Percentiles rank a stretch among this genome's conserved stretches.
Conservation (phyloP, 2,113 vertebrate genomes). For the Lipophrys pholis region DNA sequence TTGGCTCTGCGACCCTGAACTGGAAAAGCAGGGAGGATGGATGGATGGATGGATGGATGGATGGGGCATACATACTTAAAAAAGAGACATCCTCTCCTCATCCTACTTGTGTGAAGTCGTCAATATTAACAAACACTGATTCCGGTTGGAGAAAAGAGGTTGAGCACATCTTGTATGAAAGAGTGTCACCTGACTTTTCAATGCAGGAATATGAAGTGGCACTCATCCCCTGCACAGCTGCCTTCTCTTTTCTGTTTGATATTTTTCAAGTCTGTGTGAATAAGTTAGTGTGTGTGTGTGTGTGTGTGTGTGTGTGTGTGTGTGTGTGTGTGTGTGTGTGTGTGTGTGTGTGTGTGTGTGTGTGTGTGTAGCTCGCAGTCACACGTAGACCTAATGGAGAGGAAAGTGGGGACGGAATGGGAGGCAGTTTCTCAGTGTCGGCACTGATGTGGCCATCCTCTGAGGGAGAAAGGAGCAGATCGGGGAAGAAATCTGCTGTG, state of each 20-base stretch:
- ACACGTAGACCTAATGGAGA: slow-evolving; percentile 43
- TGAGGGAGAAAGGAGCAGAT: slow-evolving; percentile 50
- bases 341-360: slow-evolving; percentile 7
- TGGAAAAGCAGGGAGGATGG: too few species aligned
- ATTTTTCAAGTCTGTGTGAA: background rate
- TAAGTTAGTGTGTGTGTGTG: background rate
- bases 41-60: too few species aligned
- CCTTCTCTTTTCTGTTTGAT: background rate
- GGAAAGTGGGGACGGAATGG: slow-evolving; percentile 26
- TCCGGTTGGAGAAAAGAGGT: too few species aligned
- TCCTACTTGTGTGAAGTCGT: too few species aligned
- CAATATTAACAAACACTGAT: background rate
- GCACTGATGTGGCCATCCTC: slow-evolving; percentile 73
- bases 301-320: slow-evolving; percentile 26
- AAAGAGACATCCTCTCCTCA: too few species aligned
- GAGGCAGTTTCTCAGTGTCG: slow-evolving; percentile 61
- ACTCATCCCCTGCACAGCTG: background rate
- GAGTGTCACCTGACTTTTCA: background rate
- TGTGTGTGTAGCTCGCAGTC: slow-evolving; percentile 26
- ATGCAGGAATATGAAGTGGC: background rate
- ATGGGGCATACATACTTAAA: too few species aligned
- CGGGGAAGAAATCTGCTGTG: slow-evolving; percentile 73
- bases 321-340: slow-evolving; percentile 20
- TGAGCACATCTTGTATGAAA: background rate
- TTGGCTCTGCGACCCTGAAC: too few species aligned